Evolutionary conservation across 2,113 vertebrate species (phyloP), one percentile per base, ranked within the genome.

Genomic region (Gnathonemus echidnorhynchus): DNA sequence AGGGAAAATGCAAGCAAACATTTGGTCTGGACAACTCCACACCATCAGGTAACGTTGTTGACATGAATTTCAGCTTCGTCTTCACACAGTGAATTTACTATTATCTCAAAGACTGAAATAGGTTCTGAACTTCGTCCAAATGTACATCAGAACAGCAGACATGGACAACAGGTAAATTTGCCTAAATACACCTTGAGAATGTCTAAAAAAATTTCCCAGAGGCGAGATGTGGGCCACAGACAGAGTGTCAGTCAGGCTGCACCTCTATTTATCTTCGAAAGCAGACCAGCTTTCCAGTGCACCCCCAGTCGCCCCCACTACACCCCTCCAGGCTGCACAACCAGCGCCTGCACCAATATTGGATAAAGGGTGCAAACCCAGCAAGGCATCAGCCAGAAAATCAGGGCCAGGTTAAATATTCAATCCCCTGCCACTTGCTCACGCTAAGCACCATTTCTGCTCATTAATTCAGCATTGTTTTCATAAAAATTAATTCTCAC

Each of bases 181-280:
- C 24, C 56, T 27, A 45, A 52, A 58, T 46, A 77, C 66, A 50
- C 45, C 88, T 62, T 35, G n/a, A 80, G 11, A 45, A 10, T 13
- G 58, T 7, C 3, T 88, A 19, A 24, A 39, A 56, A 19, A n/a
- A 24, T 1, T n/a, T 27, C 24, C 89, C 85, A 6, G 62, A 87
- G 89, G 53, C 39, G 17, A 21, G 77, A 89, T 52, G 50, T 86
- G 35, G 89, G 89, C 89, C 27, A 42, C 89, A 10, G 27, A 85
- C 45, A 50, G 42, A 24, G 70, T 50, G 42, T 48, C 46, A 52
- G 45, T 74, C 45, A 87, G 74, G 62, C 70, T 87, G 85, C 70
- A 50, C 48, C 85, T 88, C 58, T 58, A 90, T 77, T 87, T 53
- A 90, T 90, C 85, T 50, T 88, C 27, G 10, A 58, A 39, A 58